phyloP scores from a whole-genome alignment of 2,888 invertebrate genomes.

The Cephus runcator region DNA sequence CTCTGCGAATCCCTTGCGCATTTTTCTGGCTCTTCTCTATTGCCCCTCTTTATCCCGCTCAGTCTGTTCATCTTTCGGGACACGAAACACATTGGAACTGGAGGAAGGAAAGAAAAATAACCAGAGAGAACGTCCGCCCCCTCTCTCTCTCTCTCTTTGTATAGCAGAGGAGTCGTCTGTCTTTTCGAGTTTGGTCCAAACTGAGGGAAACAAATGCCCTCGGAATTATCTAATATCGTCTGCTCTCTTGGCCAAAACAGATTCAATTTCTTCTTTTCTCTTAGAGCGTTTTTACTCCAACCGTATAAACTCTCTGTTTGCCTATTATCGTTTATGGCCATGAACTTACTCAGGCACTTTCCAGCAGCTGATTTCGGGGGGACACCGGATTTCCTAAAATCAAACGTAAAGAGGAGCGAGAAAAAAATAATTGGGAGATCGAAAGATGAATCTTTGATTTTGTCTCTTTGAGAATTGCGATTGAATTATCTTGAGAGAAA shows the following conservation, averaged over 20 bases:
- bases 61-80: neutral
- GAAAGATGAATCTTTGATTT: neutral
- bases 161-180: neutral
- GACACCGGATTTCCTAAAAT: neutral
- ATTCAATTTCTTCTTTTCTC: conserved; percentile 28
- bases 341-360: neutral
- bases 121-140: neutral
- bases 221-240: conserved; percentile 33
- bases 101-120: neutral
- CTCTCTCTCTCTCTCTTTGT: neutral
- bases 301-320: neutral
- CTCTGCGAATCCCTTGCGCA: conserved; percentile 8
- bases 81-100: neutral
- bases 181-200: neutral
- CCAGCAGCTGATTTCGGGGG: neutral
- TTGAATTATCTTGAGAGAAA: neutral
- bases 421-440: neutral
- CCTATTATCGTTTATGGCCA: neutral
- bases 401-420: neutral
- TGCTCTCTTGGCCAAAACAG: conserved; percentile 7
- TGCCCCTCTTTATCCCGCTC: neutral
- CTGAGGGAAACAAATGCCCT: conserved; percentile 25
- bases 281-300: neutral
- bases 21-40: neutral
- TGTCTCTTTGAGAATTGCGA: neutral